Percentiles rank a stretch among this genome's conserved stretches.
These are phyloP conservation scores for Coenonympha arcania DNA, from an alignment of 2,888 invertebrate species.

Conservation along the genomic window DNA sequence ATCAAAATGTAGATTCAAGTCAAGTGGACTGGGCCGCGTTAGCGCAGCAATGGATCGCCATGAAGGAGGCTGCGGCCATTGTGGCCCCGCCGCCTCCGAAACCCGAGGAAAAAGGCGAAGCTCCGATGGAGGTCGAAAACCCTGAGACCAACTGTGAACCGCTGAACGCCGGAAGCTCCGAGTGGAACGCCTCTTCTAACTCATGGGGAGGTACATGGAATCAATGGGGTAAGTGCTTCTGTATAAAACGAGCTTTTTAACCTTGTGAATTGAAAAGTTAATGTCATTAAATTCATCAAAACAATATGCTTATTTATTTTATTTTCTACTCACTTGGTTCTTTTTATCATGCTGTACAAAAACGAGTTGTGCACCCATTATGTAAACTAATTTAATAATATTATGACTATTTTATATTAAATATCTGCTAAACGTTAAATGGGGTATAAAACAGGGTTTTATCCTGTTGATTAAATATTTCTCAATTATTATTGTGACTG, in stretches of 20 bases:
- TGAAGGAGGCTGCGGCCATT: conserved; percentile 83
- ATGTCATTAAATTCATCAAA: too few species aligned
- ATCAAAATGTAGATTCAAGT: conserved; percentile 86
- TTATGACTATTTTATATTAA: too few species aligned
- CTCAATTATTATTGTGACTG: too few species aligned
- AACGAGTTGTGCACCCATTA: too few species aligned
- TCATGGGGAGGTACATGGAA: conserved; percentile 63
- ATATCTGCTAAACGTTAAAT: too few species aligned
- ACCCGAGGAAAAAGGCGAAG: conserved; percentile 82
- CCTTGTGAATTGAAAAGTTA: too few species aligned
- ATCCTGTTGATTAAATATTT: too few species aligned
- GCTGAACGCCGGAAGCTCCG: conserved; percentile 41
- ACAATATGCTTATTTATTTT: too few species aligned
- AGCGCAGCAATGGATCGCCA: conserved; percentile 98
- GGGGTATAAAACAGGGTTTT: too few species aligned
- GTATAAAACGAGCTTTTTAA: background rate
- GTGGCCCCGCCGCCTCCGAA: conserved; percentile 75
- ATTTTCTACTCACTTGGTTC: too few species aligned
- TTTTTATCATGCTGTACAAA: too few species aligned
- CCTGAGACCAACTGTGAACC: conserved; percentile 73
- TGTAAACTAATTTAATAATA: too few species aligned
- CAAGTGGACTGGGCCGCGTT: conserved; percentile 97
- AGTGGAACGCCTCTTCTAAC: conserved; percentile 56
- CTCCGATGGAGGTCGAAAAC: conserved; percentile 89
- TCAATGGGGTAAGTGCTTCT: conserved; percentile 58